Base-by-base conservation (phyloP, 2,113 vertebrate genomes). In the Cryptomyrus ogoouensis region DNA sequence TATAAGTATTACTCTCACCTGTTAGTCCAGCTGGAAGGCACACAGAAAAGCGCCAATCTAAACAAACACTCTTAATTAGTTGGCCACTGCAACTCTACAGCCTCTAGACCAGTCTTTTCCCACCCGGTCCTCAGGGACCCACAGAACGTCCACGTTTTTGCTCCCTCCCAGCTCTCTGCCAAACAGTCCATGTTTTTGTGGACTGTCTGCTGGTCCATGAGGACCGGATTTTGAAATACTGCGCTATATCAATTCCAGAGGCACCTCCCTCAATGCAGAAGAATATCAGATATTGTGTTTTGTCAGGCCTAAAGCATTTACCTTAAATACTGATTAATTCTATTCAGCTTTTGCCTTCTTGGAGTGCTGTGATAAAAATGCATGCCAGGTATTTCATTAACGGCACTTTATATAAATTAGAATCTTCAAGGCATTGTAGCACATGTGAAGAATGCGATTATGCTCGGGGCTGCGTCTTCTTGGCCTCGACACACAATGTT, bases 41-140 rank as follows among this genome's bases (percentile, higher is more conserved):
- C n/a, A 66, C n/a, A 88, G 17, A 86, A 5, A 50, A 66, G 83
- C 35, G 90, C 58, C 89, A 88, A 88, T 91, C 74, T 85, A 90
- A 83, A 91, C 89, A 91, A 83, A 91, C 89, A 47, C 88, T 90
- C 52, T 88, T 83, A 56, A 89, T 66, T 91, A 88, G 83, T 89
- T 49, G 17, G 21, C 1, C 2, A 35, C 52, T 27, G 46, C 24
- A 70, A 62, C 24, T 35, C 31, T 3, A 27, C n/a, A 66, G 17
- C 5, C 52, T 53, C 17, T 53, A 21, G 52, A 53, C 52, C 52
- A 53, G 52, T 53, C 52, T 21, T 53, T 53, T 53, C 58, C 58
- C 5, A 24, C 7, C 21, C 19, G 2, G 21, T 58, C 56, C 56
- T 7, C 6, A 21, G 21, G 56, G 24, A 62, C 24, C 24, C 9